Evolutionary conservation across 2,113 vertebrate genomes (phyloP).

Genomic region (Corythornis vintsioides): DNA sequence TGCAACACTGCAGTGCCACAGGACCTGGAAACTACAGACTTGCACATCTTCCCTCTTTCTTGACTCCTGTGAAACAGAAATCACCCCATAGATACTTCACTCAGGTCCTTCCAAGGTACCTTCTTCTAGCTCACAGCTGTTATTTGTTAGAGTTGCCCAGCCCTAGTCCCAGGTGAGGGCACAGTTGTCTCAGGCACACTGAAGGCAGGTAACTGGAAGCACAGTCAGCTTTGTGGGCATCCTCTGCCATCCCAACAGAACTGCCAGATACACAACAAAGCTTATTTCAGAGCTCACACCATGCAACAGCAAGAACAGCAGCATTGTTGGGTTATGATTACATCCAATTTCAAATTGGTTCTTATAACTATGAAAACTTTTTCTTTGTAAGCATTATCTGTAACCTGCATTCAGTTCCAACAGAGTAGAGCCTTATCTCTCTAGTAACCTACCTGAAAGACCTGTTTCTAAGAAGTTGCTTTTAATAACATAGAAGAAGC

Average conservation of each 20-base stretch:
- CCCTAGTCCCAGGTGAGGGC: not conserved
- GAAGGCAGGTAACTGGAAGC: not conserved
- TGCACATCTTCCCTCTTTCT: not conserved
- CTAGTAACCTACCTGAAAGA: not conserved
- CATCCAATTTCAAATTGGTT: not conserved
- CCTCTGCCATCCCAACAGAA: accelerated
- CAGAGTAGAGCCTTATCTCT: not conserved
- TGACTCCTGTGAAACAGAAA: not conserved
- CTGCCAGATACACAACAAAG: not conserved
- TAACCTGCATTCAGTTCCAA: not conserved
- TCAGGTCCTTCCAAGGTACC: not conserved
- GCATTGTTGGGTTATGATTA: not conserved
- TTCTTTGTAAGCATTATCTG: not conserved
- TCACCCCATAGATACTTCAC: not conserved
- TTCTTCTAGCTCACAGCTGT: not conserved
- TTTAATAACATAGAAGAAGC: not conserved
- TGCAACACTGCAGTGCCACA: not conserved
- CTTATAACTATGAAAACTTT: not conserved
- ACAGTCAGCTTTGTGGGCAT: not conserved
- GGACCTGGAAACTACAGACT: not conserved
- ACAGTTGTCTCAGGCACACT: not conserved
- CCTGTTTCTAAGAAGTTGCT: not conserved
- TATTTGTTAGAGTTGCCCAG: not conserved
- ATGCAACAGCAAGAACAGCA: not conserved
- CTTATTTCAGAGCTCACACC: not conserved